A percentile compares a stretch with the other conserved stretches of the same genome.
Conservation (phyloP, 1,140 invertebrate species). For the Lepidotrigona ventralis region DNA sequence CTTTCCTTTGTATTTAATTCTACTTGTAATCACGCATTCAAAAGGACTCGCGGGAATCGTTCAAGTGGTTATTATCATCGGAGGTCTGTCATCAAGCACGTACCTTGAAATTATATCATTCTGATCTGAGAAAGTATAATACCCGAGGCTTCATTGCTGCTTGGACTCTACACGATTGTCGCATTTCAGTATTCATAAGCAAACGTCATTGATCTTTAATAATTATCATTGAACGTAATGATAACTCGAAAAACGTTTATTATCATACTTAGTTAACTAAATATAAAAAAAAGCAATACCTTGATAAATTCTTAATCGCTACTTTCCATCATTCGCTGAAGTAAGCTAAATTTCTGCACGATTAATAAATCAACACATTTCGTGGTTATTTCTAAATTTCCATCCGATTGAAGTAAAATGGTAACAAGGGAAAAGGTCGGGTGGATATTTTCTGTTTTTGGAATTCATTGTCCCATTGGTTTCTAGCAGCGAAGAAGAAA, state of each 20-base stretch:
- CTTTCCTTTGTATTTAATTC: not conserved
- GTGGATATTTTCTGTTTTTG: not conserved
- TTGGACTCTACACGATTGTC: not conserved
- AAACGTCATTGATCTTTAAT: not conserved
- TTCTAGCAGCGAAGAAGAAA: conserved; percentile 3
- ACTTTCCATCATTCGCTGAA: no score
- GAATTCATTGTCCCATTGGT: conserved; percentile 31
- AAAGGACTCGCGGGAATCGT: not conserved
- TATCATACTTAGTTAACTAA: not conserved
- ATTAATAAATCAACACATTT: no score
- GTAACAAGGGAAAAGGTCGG: not conserved
- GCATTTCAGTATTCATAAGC: not conserved
- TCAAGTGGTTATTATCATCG: not conserved
- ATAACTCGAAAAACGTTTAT: not conserved
- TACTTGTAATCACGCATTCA: not conserved
- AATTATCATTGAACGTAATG: not conserved
- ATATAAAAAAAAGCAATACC: no score
- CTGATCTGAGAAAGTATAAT: not conserved
- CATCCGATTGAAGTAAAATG: not conserved
- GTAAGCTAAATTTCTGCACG: no score
- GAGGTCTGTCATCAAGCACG: not conserved
- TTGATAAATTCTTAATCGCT: no score
- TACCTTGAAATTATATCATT: conserved; percentile 23
- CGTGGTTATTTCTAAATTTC: not conserved
- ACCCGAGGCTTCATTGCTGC: not conserved